Percentiles rank a stretch among this genome's conserved stretches.
Conservation (phyloP, 1,140 invertebrate genomes). For the Whitmania pigra region DNA sequence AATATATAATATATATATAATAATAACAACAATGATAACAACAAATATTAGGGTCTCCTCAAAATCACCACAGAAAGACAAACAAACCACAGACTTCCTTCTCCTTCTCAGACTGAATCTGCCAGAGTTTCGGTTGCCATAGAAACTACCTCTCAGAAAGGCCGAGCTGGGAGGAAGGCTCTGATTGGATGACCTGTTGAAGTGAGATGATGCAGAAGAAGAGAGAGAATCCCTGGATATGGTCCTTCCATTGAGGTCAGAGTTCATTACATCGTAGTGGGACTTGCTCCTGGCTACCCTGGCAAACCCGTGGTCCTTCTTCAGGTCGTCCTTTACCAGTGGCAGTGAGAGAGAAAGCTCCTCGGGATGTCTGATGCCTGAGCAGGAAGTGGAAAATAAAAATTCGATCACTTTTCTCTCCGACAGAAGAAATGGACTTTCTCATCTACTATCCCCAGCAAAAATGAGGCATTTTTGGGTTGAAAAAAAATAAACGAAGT, state of each 20-base stretch:
- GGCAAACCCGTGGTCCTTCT: slow-evolving; percentile 31
- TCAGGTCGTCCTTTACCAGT: slow-evolving; percentile 39
- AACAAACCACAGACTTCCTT: background rate
- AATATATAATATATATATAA: too few relatives aligned
- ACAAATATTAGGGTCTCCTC: too few relatives aligned
- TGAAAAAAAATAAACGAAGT: too few relatives aligned
- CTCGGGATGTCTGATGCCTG: slow-evolving; percentile 88
- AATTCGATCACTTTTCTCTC: too few relatives aligned
- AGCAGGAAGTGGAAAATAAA: slow-evolving; percentile 11
- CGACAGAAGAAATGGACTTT: background rate
- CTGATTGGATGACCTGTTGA: background rate
- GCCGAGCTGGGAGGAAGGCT: background rate
- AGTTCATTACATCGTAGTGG: background rate
- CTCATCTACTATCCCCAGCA: background rate
- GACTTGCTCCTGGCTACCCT: background rate
- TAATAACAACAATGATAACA: too few relatives aligned
- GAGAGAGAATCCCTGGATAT: background rate
- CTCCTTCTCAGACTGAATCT: slow-evolving; percentile 2
- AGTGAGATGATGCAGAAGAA: background rate
- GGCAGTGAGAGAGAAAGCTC: slow-evolving; percentile 72
- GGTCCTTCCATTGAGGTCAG: background rate
- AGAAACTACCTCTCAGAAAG: background rate
- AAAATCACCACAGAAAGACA: too few relatives aligned
- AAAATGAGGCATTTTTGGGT: too few relatives aligned
- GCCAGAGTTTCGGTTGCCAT: background rate